Evolutionary conservation across 2,888 invertebrate genomes (phyloP).

Genomic region (Agrotis ipsilon): DNA sequence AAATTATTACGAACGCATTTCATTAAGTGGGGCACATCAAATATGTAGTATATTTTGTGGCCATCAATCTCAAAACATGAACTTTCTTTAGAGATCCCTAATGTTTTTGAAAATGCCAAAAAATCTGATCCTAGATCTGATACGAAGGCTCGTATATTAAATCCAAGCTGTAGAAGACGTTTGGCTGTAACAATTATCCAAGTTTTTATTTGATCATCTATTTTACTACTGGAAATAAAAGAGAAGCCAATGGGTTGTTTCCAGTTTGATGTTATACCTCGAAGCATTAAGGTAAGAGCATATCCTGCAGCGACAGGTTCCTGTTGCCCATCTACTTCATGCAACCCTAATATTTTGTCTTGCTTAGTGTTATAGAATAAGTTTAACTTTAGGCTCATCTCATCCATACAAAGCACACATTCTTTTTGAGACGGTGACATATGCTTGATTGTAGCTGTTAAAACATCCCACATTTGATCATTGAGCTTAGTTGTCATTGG

Average conservation of each 20-base stretch:
- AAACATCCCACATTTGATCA: slow-evolving; percentile 24
- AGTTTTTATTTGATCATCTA: slow-evolving; percentile 18
- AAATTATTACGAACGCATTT: slow-evolving; percentile 28
- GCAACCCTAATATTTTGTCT: slow-evolving; percentile 25
- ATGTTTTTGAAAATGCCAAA: slow-evolving; percentile 10
- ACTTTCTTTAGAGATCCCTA: slow-evolving; percentile 1
- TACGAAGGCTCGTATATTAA: slow-evolving; percentile 35
- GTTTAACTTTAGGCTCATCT: slow-evolving; percentile 21
- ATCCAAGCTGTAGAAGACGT: slow-evolving; percentile 30
- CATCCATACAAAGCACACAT: slow-evolving; percentile 42
- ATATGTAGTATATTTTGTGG: slow-evolving; percentile 32
- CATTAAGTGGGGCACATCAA: slow-evolving; percentile 32
- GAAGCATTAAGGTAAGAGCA: slow-evolving; percentile 18
- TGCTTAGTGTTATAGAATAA: slow-evolving; percentile 17
- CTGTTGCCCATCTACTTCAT: slow-evolving; percentile 26
- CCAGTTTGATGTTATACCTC: slow-evolving; percentile 23
- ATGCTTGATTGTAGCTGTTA: slow-evolving; percentile 7
- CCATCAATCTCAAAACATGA: slow-evolving; percentile 18
- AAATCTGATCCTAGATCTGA: slow-evolving; percentile 10
- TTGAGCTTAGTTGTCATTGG: slow-evolving; percentile 23
- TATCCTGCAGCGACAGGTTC: slow-evolving; percentile 2
- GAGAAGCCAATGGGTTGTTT: slow-evolving; percentile 34
- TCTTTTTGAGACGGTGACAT: slow-evolving; percentile 34
- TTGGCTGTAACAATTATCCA: slow-evolving; percentile 13
- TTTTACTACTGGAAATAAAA: slow-evolving; percentile 30